Evolutionary conservation across 2,797 vertebrate genomes (phyloP).

Genomic region (Sebastes jordani): DNA sequence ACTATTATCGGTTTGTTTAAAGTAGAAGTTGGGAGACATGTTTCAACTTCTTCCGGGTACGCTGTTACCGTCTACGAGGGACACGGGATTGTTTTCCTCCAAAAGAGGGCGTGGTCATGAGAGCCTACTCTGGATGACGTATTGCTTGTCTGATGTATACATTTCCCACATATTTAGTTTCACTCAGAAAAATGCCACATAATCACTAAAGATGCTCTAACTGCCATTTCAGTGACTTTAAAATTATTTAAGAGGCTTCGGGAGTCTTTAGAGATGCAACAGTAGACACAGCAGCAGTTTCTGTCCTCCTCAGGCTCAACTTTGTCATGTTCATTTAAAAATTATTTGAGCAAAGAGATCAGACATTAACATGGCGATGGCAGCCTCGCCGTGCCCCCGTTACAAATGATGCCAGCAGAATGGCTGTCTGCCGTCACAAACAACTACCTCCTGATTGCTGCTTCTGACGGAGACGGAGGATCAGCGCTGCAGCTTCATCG

Average conservation of each 20-base stretch:
- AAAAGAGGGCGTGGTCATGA: too few species aligned
- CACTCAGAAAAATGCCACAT: not conserved
- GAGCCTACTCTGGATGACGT: too few species aligned
- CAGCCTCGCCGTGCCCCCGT: constrained; percentile 2
- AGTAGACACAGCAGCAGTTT: not conserved
- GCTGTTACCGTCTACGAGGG: too few species aligned
- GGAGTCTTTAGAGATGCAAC: constrained; percentile 5
- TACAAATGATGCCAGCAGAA: constrained; percentile 22
- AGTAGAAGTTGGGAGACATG: too few species aligned
- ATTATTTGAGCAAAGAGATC: not conserved
- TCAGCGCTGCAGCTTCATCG: not conserved
- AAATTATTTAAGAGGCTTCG: not conserved
- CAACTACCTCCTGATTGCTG: constrained; percentile 22
- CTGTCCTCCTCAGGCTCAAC: not conserved
- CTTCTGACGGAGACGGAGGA: constrained; percentile 32
- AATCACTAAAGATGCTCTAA: not conserved
- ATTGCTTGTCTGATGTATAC: not conserved
- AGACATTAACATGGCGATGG: not conserved
- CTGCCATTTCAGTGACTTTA: not conserved
- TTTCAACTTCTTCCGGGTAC: too few species aligned
- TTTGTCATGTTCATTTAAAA: constrained; percentile 5
- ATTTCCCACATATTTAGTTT: not conserved
- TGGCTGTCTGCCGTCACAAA: constrained; percentile 24
- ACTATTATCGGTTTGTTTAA: too few species aligned
- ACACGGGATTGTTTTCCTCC: too few species aligned